Evolutionary conservation across 2,113 vertebrate species (phyloP), one percentile per base, ranked within the genome.

Genomic region (Carassius gibelio): DNA sequence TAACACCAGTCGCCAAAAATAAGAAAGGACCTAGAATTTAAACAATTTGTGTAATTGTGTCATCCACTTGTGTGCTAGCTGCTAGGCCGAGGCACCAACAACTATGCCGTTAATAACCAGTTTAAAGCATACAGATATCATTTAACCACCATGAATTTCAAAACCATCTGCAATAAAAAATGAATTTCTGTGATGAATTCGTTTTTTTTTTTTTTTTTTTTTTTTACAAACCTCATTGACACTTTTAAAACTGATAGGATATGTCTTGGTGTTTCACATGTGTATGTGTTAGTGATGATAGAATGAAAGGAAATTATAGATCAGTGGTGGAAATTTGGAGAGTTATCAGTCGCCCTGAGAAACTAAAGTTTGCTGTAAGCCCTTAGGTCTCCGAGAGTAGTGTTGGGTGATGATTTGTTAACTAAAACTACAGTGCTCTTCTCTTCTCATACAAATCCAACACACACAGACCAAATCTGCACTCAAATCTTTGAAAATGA

Each of bases 401-500:
- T 82, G 75, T 89, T 76, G 88, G 89, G 84, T 79, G 14, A 72
- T 88, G 75, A 75, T 76, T 82, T 84, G 82, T 85, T 86, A 74
- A 88, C 71, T 81, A 85, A 86, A 90, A 86, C 64, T 71, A 88
- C 75, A 42, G 50, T 68, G 50, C 38, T 69, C 26, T 77, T 81
- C 26, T 26, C 26, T 26, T 69, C 83, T 62, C 62, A 42, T 57
- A 84, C 57, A n/a, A 21, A 15, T 23, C 69, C 2, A 64, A 83
- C 72, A n/a, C 61, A 81, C 61, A 50, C 45, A 50, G 61, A 87
- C 85, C 59, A 87, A 69, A 79, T 48, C 57, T 48, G 79, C 30
- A 61, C 52, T 79, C 48, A 21, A 80, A 88, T 90, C 81, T 85
- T 38, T 66, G 76, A 89, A 91, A 92, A 91, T 85, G 62, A 84